Conservation (phyloP, 2,113 vertebrate genomes). For the Neolamprologus fasciatus region DNA sequence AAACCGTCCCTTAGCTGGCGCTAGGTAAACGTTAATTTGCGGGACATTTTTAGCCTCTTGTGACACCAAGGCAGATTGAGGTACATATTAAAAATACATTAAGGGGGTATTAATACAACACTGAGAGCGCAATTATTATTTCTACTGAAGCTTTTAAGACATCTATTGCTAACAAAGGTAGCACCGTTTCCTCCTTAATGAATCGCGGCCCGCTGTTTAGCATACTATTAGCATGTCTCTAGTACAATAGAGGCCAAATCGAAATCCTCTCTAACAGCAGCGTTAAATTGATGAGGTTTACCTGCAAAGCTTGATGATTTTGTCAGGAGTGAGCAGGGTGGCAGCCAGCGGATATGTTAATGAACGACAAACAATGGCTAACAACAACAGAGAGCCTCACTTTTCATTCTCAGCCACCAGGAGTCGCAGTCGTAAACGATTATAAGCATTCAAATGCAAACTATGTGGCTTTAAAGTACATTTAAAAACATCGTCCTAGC, state of each 20-base stretch:
- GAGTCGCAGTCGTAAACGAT: neutral
- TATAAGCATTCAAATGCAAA: neutral
- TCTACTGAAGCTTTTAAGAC: neutral
- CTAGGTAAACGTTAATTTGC: neutral
- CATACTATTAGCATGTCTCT: neutral
- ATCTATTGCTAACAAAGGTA: conserved; percentile 31
- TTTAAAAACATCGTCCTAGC: fast-evolving
- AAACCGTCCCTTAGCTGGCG: neutral
- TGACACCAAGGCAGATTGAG: neutral
- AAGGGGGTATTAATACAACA: fast-evolving
- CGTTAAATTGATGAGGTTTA: neutral
- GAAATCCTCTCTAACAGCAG: neutral
- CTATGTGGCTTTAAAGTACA: neutral
- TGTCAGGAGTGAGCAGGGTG: neutral
- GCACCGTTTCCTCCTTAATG: neutral
- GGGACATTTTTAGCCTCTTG: neutral
- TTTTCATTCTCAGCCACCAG: neutral
- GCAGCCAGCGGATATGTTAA: neutral
- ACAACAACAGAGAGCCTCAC: neutral
- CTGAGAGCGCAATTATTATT: fast-evolving
- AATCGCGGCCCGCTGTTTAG: conserved; percentile 22
- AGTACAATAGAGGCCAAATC: no score
- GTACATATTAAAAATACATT: fast-evolving
- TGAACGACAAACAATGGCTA: conserved; percentile 37
- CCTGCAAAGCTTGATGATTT: conserved; percentile 21